Base-by-base conservation (phyloP, 30 jellyfish, hydroid and myxozoan genomes). In the Hydractinia echinata region DNA sequence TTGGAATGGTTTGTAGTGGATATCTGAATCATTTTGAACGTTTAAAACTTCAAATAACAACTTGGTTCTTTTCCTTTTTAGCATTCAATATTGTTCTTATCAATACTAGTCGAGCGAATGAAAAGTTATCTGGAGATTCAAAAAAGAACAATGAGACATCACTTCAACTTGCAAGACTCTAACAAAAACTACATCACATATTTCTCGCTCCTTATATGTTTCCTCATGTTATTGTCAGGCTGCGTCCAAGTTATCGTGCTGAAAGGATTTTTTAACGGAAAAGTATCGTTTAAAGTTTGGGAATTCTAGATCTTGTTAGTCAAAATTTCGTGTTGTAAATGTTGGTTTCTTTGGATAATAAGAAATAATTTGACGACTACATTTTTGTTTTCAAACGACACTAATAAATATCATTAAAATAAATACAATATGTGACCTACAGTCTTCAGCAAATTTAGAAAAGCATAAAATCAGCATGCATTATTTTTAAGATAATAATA, bases 41-140 rank as follows among this genome's bases (percentile, higher is more conserved):
- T 30, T 30, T 2, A 30, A 30, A 30, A 30, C 44, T 30, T 30
- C 44, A 30, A 30, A 30, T 30, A 30, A 30, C 2, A 30, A 30
- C 44, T 51, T 6, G 19, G 2, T 4, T 6, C 44, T 30, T 13
- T 64, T 7, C 19, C 10, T 6, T 64, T 64, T 13, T 64, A 64
- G 74, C 39, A 9, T 64, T 64, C 74, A 13, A 7, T 64, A 13
- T 4, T 51, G 8, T 64, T 64, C 18, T n/a, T 64, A 7, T 64
- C 74, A 64, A 44, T 64, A 13, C 74, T 64, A 64, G 74, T 51
- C 18, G 74, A 64, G 51, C 74, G 74, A 44, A 64, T 64, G 74
- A 64, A 51, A 44, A 64, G 74, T 13, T 64, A 64, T 64, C 74
- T 64, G 74, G 74, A 64, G 18, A 64, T 64, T 6, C 74, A 64